Conservation (phyloP, 2,113 vertebrate species). For the Columba livia region DNA sequence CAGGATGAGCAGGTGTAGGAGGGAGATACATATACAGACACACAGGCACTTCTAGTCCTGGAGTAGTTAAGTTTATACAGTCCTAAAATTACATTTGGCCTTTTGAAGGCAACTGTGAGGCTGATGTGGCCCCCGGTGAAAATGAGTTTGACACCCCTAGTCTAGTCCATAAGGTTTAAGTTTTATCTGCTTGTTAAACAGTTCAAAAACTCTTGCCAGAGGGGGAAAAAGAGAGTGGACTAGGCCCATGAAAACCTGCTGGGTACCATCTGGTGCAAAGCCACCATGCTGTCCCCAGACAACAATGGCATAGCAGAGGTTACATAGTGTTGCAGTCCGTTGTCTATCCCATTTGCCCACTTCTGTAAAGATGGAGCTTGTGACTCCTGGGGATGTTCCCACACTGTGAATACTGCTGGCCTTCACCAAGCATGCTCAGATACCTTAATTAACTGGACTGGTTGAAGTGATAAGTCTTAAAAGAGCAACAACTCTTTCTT, state of each 20-base stretch:
- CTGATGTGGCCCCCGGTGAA: too few relatives aligned
- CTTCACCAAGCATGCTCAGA: conserved; percentile 34
- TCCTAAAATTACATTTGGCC: too few relatives aligned
- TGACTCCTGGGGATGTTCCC: neutral
- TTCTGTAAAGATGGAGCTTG: neutral
- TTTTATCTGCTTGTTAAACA: neutral
- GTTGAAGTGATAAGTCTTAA: neutral
- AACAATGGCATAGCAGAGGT: neutral
- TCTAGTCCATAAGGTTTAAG: neutral
- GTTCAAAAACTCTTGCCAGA: neutral
- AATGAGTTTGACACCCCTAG: neutral
- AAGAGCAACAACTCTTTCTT: neutral
- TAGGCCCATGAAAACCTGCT: neutral
- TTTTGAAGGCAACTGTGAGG: too few relatives aligned
- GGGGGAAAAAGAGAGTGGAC: neutral
- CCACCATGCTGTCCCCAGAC: fast-evolving
- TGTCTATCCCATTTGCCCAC: neutral
- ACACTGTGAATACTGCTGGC: neutral
- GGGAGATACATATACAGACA: neutral
- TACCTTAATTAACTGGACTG: neutral
- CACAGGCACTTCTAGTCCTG: neutral
- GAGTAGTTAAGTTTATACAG: too few relatives aligned
- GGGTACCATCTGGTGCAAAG: neutral
- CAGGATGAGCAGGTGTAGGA: neutral
- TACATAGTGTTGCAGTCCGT: neutral